phyloP scores from a whole-genome alignment of 53 echinoderm and acorn worm species.

The Astropecten irregularis region DNA sequence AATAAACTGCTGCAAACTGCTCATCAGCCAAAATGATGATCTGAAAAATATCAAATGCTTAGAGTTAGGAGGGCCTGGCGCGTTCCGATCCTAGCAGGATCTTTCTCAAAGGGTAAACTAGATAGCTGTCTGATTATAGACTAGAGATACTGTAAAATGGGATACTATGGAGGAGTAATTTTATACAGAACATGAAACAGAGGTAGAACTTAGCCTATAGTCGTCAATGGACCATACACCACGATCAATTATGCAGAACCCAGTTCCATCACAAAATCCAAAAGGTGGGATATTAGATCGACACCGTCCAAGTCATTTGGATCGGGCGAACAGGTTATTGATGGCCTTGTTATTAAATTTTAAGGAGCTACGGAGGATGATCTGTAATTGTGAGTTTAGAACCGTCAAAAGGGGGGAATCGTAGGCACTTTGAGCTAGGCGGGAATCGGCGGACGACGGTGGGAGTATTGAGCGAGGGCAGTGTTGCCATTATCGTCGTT shows the following conservation, averaged over 20 bases:
- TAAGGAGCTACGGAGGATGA: conserved; percentile 46
- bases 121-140: no score
- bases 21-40: no score
- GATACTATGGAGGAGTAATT: no score
- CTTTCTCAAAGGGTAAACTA: no score
- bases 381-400: conserved; percentile 45
- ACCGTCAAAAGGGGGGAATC: conserved; percentile 18
- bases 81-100: no score
- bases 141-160: no score
- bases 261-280: conserved; percentile 23
- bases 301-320: conserved; percentile 18
- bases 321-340: conserved; percentile 30
- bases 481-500: no score
- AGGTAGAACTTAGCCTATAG: background rate
- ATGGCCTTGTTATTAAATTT: conserved; percentile 46
- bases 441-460: no score
- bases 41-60: no score
- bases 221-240: conserved; percentile 11
- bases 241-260: conserved; percentile 49
- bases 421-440: conserved; percentile 5
- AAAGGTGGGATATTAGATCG: conserved; percentile 11
- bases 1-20: no score
- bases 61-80: no score
- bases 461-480: no score
- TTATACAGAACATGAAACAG: conserved; percentile 39